Conservation (phyloP, 2,113 vertebrate genomes). For the Neogobius melanostomus region DNA sequence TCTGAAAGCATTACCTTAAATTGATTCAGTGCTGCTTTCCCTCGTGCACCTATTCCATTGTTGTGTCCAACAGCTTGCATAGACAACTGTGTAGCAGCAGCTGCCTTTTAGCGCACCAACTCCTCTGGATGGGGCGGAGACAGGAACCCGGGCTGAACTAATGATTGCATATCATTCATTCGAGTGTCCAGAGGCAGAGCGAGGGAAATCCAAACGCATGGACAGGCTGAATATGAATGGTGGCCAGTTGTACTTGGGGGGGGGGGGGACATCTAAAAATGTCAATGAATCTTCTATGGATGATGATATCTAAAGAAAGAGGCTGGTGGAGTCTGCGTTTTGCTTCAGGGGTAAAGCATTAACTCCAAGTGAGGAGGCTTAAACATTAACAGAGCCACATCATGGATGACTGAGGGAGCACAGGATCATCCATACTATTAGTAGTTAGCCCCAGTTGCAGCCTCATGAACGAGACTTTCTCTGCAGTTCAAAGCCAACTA, state of each 20-base stretch:
- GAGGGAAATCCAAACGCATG: constrained; percentile 27
- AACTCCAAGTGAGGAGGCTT: constrained; percentile 68
- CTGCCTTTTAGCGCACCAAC: constrained; percentile 21
- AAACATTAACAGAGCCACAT: constrained; percentile 75
- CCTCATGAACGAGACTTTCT: constrained; percentile 9
- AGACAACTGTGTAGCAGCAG: constrained; percentile 32
- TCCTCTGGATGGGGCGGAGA: constrained; percentile 47
- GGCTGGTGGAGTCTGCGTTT: constrained; percentile 12
- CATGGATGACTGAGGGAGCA: constrained; percentile 56
- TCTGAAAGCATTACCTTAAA: constrained; percentile 1
- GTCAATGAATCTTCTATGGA: not conserved
- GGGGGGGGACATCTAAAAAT: not conserved
- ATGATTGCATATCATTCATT: constrained; percentile 63
- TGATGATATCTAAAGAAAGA: not conserved
- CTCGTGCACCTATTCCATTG: not conserved
- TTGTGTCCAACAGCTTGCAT: constrained; percentile 24
- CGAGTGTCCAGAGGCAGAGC: constrained; percentile 34
- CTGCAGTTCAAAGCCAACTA: constrained; percentile 35
- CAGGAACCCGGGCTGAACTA: constrained; percentile 52
- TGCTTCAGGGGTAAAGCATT: constrained; percentile 70
- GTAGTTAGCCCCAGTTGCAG: constrained; percentile 19
- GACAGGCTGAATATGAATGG: constrained; percentile 15
- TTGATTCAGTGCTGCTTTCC: not conserved
- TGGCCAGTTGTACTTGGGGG: constrained; percentile 10
- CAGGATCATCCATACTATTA: constrained; percentile 29